Base-by-base conservation (phyloP, 2,113 vertebrate genomes). In the Caranx melampygus region DNA sequence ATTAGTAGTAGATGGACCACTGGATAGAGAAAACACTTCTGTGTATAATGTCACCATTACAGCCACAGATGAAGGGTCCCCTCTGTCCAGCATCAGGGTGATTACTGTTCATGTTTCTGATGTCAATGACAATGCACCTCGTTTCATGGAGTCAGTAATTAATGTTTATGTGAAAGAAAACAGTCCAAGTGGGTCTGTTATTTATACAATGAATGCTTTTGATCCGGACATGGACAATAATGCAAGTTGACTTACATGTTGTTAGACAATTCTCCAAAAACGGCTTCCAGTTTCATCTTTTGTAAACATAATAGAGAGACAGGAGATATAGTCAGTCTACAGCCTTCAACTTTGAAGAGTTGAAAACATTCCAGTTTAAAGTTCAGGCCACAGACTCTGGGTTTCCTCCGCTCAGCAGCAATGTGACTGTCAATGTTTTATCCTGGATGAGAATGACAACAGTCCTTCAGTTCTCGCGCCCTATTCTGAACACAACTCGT, bases 91-190 rank as follows among this genome's bases (percentile, higher is more conserved):
- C 33, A 81, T 40, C 81, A 93, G 74, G 57, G 81, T 91, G 0
- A 78, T 96, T 65, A 92, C 73, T 33, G 93, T 97, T 77, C 86
- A 95, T 3, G 82, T 98, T 69, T 94, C 95, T 63, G 97, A 97
- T 0, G 95, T 97, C 26, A 98, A 98, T 26, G 96, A 98, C 66
- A 98, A 97, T 5, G 80, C 95, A 0, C 96, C 97, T 11, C 83
- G 74, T 20, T 98, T 97, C 70, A 35, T 67, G 18, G 92, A 93
- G 16, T 74, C 85, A 0, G 20, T 88, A 0, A 91, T 95, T 3
- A 88, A 96, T 78, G n/a, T 96, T 47, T 95, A 93, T 68, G 87
- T 97, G 4, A 94, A 93, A 82, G 96, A 97, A 90, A 98, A 97
- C 76, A 96, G 95, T 86, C 90, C 83, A 3, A 85, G 88, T 0